Conservation (phyloP, 2,888 invertebrate genomes). For the Cactoblastis cactorum region DNA sequence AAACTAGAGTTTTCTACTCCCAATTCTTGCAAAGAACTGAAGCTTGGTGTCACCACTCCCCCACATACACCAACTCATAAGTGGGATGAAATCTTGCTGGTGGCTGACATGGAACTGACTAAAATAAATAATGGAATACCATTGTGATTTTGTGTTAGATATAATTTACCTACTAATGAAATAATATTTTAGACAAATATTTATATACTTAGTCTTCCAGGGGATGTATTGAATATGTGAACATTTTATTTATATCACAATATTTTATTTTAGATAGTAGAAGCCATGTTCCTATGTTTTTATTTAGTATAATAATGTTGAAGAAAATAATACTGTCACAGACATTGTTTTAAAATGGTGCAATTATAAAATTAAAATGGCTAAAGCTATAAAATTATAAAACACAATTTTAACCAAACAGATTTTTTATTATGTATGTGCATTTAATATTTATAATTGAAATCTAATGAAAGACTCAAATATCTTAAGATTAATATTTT, state of each 20-base stretch:
- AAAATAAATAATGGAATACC: constrained; percentile 72
- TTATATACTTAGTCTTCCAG: constrained; percentile 60
- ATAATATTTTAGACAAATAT: constrained; percentile 44
- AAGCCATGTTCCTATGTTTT: constrained; percentile 54
- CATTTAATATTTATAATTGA: neutral
- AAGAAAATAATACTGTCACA: constrained; percentile 49
- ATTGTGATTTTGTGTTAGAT: constrained; percentile 43
- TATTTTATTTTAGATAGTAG: constrained; percentile 2
- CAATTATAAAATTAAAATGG: constrained; percentile 18
- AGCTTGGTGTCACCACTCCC: constrained; percentile 59
- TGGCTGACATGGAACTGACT: constrained; percentile 79
- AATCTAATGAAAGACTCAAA: neutral
- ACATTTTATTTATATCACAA: constrained; percentile 22
- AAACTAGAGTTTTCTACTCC: constrained; percentile 71
- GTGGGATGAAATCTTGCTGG: constrained; percentile 78
- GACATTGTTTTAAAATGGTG: constrained; percentile 30
- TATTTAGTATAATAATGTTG: constrained; percentile 58
- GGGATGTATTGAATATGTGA: constrained; percentile 37
- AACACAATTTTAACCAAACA: neutral
- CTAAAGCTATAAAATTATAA: constrained; percentile 4
- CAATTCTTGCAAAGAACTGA: constrained; percentile 50
- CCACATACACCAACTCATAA: constrained; percentile 73
- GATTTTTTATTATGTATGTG: neutral
- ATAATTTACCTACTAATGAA: constrained; percentile 28
- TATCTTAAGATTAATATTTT: constrained; percentile 4